A percentile compares a stretch with the other conserved stretches of the same genome.
phyloP scores from a whole-genome alignment of 2,797 vertebrate species.

The Syngnathus rostellatus region DNA sequence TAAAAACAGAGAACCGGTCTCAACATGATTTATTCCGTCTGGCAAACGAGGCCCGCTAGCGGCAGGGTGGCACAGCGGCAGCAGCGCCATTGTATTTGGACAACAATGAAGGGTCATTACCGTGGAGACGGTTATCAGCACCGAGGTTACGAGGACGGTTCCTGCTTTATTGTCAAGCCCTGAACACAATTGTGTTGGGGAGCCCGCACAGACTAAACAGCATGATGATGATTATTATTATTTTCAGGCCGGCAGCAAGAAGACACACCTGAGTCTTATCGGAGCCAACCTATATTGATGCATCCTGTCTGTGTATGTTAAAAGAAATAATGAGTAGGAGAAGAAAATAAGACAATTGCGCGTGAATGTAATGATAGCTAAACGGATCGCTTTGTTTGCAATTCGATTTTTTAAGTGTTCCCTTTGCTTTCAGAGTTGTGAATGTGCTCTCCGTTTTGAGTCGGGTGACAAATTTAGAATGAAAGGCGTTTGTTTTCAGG shows the following conservation, averaged over 20 bases:
- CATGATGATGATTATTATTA: slow-evolving; percentile 22
- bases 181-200: slow-evolving; percentile 53
- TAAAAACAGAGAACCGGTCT: slow-evolving; percentile 1
- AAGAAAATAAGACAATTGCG: neutral
- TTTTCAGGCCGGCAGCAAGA: slow-evolving; percentile 46
- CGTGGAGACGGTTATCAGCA: slow-evolving; percentile 51
- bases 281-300: slow-evolving; percentile 61
- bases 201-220: slow-evolving; percentile 81
- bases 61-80: slow-evolving; percentile 27
- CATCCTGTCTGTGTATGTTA: slow-evolving; percentile 53
- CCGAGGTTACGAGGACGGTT: slow-evolving; percentile 36
- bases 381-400: neutral
- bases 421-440: slow-evolving; percentile 19
- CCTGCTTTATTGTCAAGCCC: slow-evolving; percentile 61
- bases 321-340: neutral
- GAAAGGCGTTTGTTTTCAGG: slow-evolving; percentile 65
- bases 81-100: slow-evolving; percentile 47
- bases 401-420: too few relatives aligned
- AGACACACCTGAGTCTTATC: slow-evolving; percentile 85
- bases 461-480: slow-evolving; percentile 71
- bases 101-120: slow-evolving; percentile 54
- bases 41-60: slow-evolving; percentile 10
- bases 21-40: slow-evolving; percentile 39
- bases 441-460: slow-evolving; percentile 9
- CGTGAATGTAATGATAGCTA: neutral